phyloP scores from a whole-genome alignment of 2,888 invertebrate genomes.

The Heterodera filipjevi region DNA sequence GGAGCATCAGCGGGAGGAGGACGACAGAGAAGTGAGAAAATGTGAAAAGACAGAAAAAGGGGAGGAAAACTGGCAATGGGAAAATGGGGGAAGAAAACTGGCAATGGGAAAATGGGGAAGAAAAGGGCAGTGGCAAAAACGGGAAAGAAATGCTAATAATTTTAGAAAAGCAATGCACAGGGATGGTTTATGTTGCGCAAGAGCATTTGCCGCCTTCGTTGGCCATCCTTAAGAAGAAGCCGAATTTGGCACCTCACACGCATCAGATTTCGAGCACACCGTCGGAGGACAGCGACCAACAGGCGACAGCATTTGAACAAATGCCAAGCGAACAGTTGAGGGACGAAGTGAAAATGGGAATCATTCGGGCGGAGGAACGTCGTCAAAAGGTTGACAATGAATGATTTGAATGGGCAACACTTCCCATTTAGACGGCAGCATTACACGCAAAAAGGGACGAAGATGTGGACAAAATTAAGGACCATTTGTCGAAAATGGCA shows the following conservation, averaged over 20 bases:
- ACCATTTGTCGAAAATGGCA: not conserved
- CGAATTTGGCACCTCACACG: not conserved
- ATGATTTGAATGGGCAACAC: not conserved
- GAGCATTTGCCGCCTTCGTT: not conserved
- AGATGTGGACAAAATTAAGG: conserved; percentile 8
- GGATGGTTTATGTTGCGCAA: conserved; percentile 2
- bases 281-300: not conserved
- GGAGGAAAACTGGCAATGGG: too few species aligned
- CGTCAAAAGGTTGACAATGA: not conserved
- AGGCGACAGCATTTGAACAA: not conserved
- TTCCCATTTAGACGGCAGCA: not conserved
- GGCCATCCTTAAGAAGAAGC: conserved; percentile 11
- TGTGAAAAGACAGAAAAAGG: too few species aligned
- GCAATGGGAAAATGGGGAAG: too few species aligned
- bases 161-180: conserved; percentile 6
- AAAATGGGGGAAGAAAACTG: too few species aligned
- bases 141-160: too few species aligned
- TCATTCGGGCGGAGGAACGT: not conserved
- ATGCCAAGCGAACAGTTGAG: not conserved
- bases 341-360: not conserved
- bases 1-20: not conserved
- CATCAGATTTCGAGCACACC: not conserved
- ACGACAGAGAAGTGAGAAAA: not conserved
- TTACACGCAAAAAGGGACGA: not conserved
- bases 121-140: too few species aligned